A percentile compares a stretch with the other conserved stretches of the same genome.
Conservation (phyloP, 2,113 vertebrate genomes). For the Pomatostomus ruficeps region DNA sequence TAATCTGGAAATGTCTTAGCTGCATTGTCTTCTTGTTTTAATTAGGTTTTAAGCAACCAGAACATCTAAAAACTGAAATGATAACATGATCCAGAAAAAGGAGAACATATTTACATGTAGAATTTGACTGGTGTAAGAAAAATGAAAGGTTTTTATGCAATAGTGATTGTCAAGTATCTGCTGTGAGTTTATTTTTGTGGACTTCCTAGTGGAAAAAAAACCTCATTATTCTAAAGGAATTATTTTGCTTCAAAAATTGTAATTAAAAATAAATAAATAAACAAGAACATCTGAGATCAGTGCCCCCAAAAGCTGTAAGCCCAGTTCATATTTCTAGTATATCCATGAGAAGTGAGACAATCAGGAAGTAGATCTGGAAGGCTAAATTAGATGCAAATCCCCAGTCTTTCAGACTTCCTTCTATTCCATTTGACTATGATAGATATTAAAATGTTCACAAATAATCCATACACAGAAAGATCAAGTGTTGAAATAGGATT, state of each 20-base stretch:
- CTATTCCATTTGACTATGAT: not conserved
- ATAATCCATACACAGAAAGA: not conserved
- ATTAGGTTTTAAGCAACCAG: not conserved
- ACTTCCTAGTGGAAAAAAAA: not conserved
- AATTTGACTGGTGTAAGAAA: not conserved
- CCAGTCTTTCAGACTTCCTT: not conserved
- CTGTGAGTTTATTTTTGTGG: not conserved
- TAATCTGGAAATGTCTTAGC: not conserved
- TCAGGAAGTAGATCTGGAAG: not conserved
- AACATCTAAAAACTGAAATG: not conserved
- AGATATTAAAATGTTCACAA: not conserved
- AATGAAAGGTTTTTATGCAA: not conserved
- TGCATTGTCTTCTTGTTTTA: not conserved
- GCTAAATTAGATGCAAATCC: not conserved
- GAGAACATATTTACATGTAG: not conserved
- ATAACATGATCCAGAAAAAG: not conserved
- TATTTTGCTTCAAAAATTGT: not conserved
- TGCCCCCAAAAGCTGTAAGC: accelerated
- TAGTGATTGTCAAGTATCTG: not conserved
- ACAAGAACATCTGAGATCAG: not conserved
- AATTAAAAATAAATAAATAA: not conserved
- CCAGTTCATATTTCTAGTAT: not conserved
- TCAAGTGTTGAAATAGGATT: not conserved
- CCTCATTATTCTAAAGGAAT: not conserved
- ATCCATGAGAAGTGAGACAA: not conserved